A percentile compares a stretch with the other conserved stretches of the same genome.
Conservation (phyloP, 1,140 invertebrate genomes). For the Temnothorax longispinosus region DNA sequence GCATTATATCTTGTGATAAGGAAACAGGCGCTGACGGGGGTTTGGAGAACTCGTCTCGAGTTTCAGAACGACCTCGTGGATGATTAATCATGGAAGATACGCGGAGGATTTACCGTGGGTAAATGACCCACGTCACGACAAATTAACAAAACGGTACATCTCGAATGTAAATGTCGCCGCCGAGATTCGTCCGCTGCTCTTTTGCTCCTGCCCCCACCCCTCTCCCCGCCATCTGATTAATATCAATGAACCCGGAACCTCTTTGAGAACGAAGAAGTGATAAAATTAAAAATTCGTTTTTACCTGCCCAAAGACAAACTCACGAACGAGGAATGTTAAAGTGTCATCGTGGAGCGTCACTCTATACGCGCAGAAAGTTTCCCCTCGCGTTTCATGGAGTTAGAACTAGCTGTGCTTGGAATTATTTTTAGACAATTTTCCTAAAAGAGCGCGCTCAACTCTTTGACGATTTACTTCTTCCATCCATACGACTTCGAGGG, state of each 20-base stretch:
- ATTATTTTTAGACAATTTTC: constrained; percentile 31
- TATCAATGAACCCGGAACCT: constrained; percentile 20
- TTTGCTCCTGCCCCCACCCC: background rate
- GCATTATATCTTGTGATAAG: constrained; percentile 33
- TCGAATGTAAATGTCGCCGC: constrained; percentile 19
- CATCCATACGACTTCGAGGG: background rate
- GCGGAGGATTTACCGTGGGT: constrained; percentile 26
- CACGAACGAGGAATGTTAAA: background rate
- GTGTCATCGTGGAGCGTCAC: constrained; percentile 7
- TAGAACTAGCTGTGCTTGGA: background rate
- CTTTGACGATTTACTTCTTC: constrained; percentile 40
- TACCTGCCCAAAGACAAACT: constrained; percentile 17
- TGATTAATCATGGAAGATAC: constrained; percentile 26
- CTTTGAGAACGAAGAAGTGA: constrained; percentile 30
- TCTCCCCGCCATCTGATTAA: constrained; percentile 10
- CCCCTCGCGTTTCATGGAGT: background rate
- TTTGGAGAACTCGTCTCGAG: constrained; percentile 1
- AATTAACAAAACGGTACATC: constrained; percentile 43
- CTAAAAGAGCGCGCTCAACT: background rate
- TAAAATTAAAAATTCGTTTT: constrained; percentile 55
- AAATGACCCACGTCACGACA: constrained; percentile 35
- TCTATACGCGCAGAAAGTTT: background rate
- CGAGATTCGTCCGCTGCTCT: constrained; percentile 2
- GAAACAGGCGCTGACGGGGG: background rate
- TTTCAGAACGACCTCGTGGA: background rate